Conservation (phyloP, 1,140 invertebrate species). For the Nasonia longicornis region DNA sequence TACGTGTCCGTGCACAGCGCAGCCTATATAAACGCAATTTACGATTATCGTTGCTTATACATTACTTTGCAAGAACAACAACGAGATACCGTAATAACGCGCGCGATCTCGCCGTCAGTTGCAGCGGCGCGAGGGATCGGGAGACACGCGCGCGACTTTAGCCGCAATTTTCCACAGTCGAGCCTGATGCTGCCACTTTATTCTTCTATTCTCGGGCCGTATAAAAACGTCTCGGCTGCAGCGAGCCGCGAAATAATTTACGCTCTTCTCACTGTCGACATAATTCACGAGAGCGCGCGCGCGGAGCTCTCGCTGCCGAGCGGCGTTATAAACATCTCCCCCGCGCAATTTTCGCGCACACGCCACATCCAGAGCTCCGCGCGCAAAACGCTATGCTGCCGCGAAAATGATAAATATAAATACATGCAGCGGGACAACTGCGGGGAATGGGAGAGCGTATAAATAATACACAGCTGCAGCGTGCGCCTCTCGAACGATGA, state of each 20-base stretch:
- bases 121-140: no score
- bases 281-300: neutral
- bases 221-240: neutral
- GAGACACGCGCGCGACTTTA: no score
- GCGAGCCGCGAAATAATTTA: neutral
- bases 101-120: no score
- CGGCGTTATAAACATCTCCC: neutral
- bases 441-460: neutral
- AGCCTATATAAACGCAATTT: neutral
- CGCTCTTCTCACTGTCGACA: slow-evolving; percentile 2
- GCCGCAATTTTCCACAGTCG: no score
- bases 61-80: no score
- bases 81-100: no score
- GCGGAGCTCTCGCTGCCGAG: neutral
- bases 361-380: no score
- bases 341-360: neutral
- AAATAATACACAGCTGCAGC: no score
- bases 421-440: neutral
- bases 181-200: neutral
- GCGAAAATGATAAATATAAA: neutral
- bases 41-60: neutral
- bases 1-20: no score
- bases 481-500: neutral
- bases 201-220: neutral
- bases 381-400: neutral